Evolutionary conservation across 2,888 invertebrate species (phyloP).

Genomic region (Alloscopus bannaensis): DNA sequence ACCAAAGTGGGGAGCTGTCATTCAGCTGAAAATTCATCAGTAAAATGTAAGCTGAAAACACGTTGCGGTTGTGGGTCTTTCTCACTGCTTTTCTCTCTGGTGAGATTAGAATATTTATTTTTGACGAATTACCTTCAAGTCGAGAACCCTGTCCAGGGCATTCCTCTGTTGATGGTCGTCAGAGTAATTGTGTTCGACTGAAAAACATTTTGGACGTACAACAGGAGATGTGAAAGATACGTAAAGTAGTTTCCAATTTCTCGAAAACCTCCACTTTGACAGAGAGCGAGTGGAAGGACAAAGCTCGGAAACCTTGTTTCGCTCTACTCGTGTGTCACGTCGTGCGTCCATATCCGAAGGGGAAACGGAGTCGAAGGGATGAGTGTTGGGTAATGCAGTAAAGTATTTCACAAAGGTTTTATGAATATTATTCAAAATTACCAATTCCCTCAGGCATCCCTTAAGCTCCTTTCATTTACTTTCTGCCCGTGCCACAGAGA

Average conservation of each 20-base stretch:
- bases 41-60: too few relatives aligned
- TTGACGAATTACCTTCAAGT: too few relatives aligned
- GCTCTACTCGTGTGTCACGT: too few relatives aligned
- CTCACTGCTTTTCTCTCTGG: too few relatives aligned
- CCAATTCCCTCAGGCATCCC: conserved; percentile 36
- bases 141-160: too few relatives aligned
- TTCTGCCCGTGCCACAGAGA: conserved; percentile 14
- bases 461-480: conserved; percentile 39
- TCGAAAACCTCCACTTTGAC: neutral
- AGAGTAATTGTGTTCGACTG: neutral
- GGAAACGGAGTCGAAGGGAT: conserved; percentile 21
- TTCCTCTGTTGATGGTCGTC: too few relatives aligned
- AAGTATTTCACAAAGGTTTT: conserved; percentile 24
- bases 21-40: too few relatives aligned
- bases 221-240: neutral
- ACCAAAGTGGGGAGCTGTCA: too few relatives aligned
- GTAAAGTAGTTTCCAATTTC: neutral
- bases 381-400: conserved; percentile 26
- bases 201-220: too few relatives aligned
- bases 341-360: conserved; percentile 13
- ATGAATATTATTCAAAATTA: conserved; percentile 55
- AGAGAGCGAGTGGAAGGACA: neutral
- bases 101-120: too few relatives aligned
- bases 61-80: too few relatives aligned
- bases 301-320: too few relatives aligned